phyloP scores from a whole-genome alignment of 2,113 vertebrate species.

The Panthera tigris region DNA sequence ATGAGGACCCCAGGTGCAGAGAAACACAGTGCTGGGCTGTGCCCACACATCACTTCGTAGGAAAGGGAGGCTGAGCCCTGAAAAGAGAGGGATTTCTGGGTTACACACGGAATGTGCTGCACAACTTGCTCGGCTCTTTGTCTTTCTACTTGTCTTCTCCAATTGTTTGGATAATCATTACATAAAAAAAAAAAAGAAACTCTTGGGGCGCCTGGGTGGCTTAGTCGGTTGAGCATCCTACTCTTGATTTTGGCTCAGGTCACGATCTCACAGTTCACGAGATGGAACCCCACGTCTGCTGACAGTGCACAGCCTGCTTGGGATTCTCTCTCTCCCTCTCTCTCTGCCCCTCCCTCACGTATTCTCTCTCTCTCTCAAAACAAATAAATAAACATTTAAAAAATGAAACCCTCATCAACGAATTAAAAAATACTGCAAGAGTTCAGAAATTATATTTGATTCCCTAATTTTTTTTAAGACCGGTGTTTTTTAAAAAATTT shows the following conservation, averaged over 20 bases:
- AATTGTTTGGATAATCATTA: background rate
- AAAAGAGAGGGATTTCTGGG: background rate
- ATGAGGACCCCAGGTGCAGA: background rate
- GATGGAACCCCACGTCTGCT: too few relatives aligned
- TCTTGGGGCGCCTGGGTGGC: too few relatives aligned
- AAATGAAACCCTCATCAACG: background rate
- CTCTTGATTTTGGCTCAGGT: too few relatives aligned
- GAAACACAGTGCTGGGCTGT: background rate
- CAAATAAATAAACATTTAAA: too few relatives aligned
- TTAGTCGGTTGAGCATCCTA: too few relatives aligned
- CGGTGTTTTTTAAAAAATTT: too few relatives aligned
- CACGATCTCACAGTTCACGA: too few relatives aligned
- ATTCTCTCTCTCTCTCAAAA: too few relatives aligned
- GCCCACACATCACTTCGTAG: background rate
- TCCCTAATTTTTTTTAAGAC: background rate
- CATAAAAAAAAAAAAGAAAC: background rate
- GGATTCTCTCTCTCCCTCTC: too few relatives aligned
- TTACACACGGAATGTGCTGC: background rate
- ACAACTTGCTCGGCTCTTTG: background rate
- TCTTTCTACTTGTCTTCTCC: background rate
- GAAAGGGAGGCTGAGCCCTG: background rate
- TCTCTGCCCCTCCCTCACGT: too few relatives aligned
- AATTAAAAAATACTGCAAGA: background rate
- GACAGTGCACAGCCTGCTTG: too few relatives aligned
- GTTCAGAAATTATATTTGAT: background rate